Base-by-base conservation (phyloP, 2,113 vertebrate species). In the Sclerurus mexicanus region DNA sequence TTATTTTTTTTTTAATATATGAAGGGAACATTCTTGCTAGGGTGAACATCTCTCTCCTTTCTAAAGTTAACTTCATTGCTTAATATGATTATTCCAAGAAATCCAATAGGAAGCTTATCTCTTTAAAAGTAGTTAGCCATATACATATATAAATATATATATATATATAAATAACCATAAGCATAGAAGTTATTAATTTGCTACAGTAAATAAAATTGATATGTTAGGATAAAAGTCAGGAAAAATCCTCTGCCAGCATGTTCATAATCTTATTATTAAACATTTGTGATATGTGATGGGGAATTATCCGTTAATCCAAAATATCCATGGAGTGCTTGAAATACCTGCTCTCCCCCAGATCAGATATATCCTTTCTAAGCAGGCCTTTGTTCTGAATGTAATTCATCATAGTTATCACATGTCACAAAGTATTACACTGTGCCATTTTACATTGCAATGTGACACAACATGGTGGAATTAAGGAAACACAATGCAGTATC, bases 371-470 rank as follows among this genome's bases (percentile, higher is more conserved):
- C 67, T 97, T 97, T 97, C 95, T 97, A 97, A 97, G 95, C 81
- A 85, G 64, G 85, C 76, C 89, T 97, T 96, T 97, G 85, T 95
- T 97, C 31, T 55, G 76, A 94, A 97, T 93, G 98, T 93, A 98
- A 98, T 98, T 98, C 96, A 98, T 98, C 98, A 98, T 97, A 94
- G 96, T 98, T 98, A 98, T 97, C 95, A 94, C 93, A 97, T 96
- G 97, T 98, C 98, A 97, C 96, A 95, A 98, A 90, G 49, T 97
- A 96, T 96, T 98, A 97, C 90, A 95, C 90, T 90, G 82, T 98
- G 96, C 98, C 98, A 97, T 98, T 98, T 98, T 98, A 96, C 95
- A 97, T 12, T 83, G 95, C 87, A 85, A 97, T 42, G 56, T 72
- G 76, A 97, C 97, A 97, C 98, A 98, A 98, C 98, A 97, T 77